Evolutionary conservation across 2,888 invertebrate species (phyloP).

Genomic region (Drosophila crucigera): DNA sequence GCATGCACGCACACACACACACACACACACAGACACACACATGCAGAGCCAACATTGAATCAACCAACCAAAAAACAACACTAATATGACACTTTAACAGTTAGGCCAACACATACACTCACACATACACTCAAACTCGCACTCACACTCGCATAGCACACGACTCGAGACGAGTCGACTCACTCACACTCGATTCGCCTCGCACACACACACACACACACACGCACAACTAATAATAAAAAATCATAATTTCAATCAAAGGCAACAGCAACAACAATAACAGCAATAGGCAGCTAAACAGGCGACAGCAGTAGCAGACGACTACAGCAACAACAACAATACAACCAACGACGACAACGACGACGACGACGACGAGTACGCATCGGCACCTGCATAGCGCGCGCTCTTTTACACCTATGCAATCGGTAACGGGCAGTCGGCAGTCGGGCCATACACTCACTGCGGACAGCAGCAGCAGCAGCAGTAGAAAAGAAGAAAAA

Average conservation of each 20-base stretch:
- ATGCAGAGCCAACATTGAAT: conserved; percentile 46
- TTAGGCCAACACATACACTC: conserved; percentile 66
- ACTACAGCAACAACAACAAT: conserved; percentile 19
- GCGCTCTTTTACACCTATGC: conserved; percentile 76
- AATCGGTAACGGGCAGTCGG: conserved; percentile 54
- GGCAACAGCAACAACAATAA: conserved; percentile 61
- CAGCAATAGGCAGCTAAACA: conserved; percentile 45
- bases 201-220: conserved; percentile 31
- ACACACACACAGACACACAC: conserved; percentile 15
- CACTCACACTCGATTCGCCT: conserved; percentile 54
- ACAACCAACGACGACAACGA: conserved; percentile 18
- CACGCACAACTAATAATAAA: conserved; percentile 64
- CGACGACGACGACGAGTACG: conserved; percentile 56
- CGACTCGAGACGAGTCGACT: conserved; percentile 38
- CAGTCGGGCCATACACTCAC: conserved; percentile 48
- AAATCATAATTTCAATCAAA: conserved; percentile 79
- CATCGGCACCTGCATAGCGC: conserved; percentile 78
- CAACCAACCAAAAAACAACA: conserved; percentile 78
- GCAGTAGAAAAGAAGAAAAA: conserved; percentile 5
- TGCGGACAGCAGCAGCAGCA: conserved; percentile 30
- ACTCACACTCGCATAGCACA: conserved; percentile 9
- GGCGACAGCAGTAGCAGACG: conserved; percentile 42
- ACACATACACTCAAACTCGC: conserved; percentile 5
- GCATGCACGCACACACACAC: conserved; percentile 47
- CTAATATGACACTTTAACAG: conserved; percentile 80